These are phyloP conservation scores for Montipora foliosa DNA, from an alignment of 64 coral and sea anemone species.

Conservation along the genomic window DNA sequence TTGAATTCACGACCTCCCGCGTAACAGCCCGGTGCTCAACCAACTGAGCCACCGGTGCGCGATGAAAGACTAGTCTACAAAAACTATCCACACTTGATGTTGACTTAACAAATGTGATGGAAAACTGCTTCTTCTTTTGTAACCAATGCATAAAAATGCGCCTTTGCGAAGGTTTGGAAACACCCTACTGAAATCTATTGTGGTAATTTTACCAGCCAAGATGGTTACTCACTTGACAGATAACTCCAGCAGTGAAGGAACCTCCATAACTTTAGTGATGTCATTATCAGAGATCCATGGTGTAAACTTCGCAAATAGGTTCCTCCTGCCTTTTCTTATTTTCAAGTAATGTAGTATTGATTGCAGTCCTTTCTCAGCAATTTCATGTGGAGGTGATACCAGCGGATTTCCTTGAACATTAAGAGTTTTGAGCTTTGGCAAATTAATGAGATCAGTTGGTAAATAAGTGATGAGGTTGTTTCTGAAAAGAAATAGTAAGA, in stretches of 20 bases:
- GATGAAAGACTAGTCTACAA: too few species aligned
- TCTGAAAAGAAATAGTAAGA: background rate
- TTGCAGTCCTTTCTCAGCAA: slow-evolving; percentile 6
- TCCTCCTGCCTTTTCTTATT: slow-evolving; percentile 38
- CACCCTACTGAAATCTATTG: too few species aligned
- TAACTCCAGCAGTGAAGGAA: background rate
- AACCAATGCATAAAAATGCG: too few species aligned
- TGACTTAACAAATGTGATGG: too few species aligned
- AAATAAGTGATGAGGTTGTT: slow-evolving; percentile 44
- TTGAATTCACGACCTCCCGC: too few species aligned
- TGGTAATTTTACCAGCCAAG: background rate
- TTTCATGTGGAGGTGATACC: slow-evolving; percentile 30
- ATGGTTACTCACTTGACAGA: slow-evolving; percentile 28
- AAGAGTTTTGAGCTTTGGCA: slow-evolving; percentile 20
- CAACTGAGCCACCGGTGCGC: too few species aligned
- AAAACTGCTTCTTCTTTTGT: too few species aligned
- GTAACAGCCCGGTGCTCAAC: too few species aligned
- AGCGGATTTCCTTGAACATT: slow-evolving; percentile 25
- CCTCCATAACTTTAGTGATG: background rate
- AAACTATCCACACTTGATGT: too few species aligned
- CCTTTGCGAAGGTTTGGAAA: too few species aligned
- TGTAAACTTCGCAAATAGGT: slow-evolving; percentile 41
- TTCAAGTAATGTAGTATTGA: slow-evolving; percentile 15
- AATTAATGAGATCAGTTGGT: slow-evolving; percentile 44
- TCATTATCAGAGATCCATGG: slow-evolving; percentile 7